Evolutionary conservation across 2,113 vertebrate species (phyloP).

Genomic region (Phaetusa simplex): DNA sequence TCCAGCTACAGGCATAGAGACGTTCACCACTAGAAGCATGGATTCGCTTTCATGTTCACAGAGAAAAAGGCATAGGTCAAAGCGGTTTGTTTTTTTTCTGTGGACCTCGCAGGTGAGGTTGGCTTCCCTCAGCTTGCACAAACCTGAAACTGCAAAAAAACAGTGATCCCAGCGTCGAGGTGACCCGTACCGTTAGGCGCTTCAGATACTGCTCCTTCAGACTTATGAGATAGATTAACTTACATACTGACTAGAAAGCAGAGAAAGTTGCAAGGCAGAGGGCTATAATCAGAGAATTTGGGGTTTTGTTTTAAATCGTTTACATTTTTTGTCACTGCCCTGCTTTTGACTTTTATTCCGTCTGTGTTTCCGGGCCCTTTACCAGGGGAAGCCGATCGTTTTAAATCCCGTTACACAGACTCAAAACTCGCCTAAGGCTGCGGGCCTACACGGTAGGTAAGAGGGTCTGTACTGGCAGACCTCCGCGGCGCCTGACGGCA

Average conservation of each 20-base stretch:
- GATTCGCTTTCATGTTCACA: neutral
- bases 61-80: neutral
- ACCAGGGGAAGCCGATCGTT: accelerated
- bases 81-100: neutral
- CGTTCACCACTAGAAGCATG: neutral
- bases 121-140: neutral
- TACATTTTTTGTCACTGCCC: neutral
- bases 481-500: accelerated
- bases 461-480: accelerated
- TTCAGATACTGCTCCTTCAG: neutral
- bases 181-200: accelerated
- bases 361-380: neutral
- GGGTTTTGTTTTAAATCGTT: neutral
- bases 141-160: neutral
- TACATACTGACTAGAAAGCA: neutral
- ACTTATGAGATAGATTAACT: accelerated
- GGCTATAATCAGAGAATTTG: neutral
- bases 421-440: accelerated
- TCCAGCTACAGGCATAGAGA: neutral
- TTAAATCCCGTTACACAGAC: neutral
- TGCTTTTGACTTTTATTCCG: neutral
- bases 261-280: neutral
- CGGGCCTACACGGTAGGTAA: accelerated
- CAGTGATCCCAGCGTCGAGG: accelerated
- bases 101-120: neutral